Conservation (phyloP, 2,797 vertebrate species). For the Poeciliopsis gracilis region DNA sequence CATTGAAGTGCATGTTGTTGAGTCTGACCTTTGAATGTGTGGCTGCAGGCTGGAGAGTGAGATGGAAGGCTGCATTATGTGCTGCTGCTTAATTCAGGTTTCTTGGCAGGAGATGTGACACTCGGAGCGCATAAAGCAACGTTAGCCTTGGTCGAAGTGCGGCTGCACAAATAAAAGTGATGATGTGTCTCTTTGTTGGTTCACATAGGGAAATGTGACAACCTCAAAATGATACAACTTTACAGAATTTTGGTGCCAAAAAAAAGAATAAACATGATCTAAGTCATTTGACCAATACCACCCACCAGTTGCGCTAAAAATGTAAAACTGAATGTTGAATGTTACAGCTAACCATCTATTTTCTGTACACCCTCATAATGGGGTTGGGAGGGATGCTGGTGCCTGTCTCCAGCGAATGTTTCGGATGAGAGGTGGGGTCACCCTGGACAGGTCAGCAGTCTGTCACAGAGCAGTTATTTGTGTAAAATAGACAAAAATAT, state of each 20-base stretch:
- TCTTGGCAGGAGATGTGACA: slow-evolving; percentile 26
- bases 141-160: neutral
- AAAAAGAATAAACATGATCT: neutral
- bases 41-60: slow-evolving; percentile 32
- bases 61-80: slow-evolving; percentile 5
- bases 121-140: slow-evolving; percentile 14
- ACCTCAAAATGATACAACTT: neutral
- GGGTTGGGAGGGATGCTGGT: no score
- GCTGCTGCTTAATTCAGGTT: slow-evolving; percentile 20
- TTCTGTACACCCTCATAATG: no score
- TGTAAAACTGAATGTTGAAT: neutral
- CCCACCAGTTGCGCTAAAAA: neutral
- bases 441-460: no score
- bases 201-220: neutral
- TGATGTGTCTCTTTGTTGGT: neutral
- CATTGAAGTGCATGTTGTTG: slow-evolving; percentile 42
- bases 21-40: slow-evolving; percentile 57
- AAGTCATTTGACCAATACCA: neutral
- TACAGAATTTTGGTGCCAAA: neutral
- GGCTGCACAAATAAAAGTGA: neutral
- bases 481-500: no score
- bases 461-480: no score
- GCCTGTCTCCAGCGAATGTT: no score
- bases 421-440: no score
- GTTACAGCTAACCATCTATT: no score